These are phyloP conservation scores for Campylomormyrus tamandua DNA, from an alignment of 2,113 vertebrate genomes.

Conservation along the genomic window DNA sequence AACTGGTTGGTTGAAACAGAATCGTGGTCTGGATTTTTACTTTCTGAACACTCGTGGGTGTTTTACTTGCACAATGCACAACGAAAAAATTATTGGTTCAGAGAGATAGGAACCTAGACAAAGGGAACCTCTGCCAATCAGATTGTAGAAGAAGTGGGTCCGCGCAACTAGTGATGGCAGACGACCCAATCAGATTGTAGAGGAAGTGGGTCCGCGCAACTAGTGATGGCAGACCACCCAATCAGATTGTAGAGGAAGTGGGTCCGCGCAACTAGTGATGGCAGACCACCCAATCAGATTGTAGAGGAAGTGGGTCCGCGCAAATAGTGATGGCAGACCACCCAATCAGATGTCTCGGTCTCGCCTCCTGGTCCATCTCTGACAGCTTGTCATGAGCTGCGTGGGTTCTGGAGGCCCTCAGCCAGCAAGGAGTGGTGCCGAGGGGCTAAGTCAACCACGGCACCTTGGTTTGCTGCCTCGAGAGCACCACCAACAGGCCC, in stretches of 20 bases:
- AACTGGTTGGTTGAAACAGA: no score
- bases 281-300: background rate
- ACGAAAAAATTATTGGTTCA: no score
- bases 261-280: background rate
- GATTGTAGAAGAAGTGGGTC: background rate
- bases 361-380: no score
- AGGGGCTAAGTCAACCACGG: background rate
- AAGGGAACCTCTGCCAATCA: background rate
- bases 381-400: background rate
- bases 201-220: background rate
- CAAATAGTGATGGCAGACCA: background rate
- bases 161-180: background rate
- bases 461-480: background rate
- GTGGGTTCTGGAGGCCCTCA: background rate
- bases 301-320: background rate
- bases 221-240: background rate
- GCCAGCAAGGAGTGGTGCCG: background rate
- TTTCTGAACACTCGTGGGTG: no score
- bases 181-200: background rate
- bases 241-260: background rate
- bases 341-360: background rate
- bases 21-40: no score
- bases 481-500: background rate
- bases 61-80: no score
- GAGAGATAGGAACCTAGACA: no score